Evolutionary conservation across 2,113 vertebrate genomes (phyloP).

Genomic region (Otocyon megalotis): DNA sequence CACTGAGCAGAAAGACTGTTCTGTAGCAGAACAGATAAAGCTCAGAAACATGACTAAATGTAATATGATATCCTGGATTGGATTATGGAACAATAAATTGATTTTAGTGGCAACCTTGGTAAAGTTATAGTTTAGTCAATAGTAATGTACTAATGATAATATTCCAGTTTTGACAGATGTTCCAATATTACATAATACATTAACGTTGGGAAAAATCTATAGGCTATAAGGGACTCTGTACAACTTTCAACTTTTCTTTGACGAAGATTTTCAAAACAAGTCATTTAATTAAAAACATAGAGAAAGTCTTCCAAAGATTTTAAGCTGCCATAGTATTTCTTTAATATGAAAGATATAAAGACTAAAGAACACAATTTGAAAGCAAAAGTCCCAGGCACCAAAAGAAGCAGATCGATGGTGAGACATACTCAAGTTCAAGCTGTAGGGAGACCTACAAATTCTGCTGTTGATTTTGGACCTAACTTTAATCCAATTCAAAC

Average conservation of each 20-base stretch:
- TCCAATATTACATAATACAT: neutral
- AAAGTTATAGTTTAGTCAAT: neutral
- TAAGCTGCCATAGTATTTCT: neutral
- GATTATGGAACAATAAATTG: neutral
- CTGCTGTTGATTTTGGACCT: neutral
- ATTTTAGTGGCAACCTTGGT: neutral
- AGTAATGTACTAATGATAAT: neutral
- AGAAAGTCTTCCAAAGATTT: neutral
- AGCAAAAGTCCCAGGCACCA: neutral
- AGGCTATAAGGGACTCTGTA: neutral
- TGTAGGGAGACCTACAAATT: neutral
- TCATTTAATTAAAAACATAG: neutral
- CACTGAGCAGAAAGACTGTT: neutral
- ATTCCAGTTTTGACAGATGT: neutral
- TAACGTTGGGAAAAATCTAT: neutral
- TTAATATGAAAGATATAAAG: neutral
- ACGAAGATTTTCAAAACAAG: neutral
- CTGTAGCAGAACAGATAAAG: neutral
- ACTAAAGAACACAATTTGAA: neutral
- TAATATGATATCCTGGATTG: neutral
- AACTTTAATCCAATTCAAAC: neutral
- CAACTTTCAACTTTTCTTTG: neutral
- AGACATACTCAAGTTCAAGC: neutral
- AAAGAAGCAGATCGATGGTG: neutral
- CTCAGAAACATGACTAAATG: neutral